Percentiles rank a stretch among this genome's conserved stretches.
Conservation (phyloP, 2,113 vertebrate genomes). For the Lasiurus borealis region DNA sequence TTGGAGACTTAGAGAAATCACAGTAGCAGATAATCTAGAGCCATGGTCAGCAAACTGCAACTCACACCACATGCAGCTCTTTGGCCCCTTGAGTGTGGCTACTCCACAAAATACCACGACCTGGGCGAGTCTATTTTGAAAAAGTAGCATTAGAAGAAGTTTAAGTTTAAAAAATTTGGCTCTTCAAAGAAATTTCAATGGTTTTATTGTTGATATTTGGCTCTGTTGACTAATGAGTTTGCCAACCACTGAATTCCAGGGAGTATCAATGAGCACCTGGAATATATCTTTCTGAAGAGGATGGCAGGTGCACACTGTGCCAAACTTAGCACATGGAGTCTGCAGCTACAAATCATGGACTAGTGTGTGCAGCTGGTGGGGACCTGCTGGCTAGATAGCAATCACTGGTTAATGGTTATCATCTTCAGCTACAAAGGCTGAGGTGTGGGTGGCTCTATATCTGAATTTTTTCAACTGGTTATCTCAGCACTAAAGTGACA, state of each 20-base stretch:
- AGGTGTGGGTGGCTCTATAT: conserved; percentile 1
- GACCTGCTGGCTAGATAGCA: neutral
- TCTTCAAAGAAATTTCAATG: too few relatives aligned
- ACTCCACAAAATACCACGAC: too few relatives aligned
- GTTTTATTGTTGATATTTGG: too few relatives aligned
- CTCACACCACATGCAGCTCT: too few relatives aligned
- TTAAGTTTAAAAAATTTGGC: too few relatives aligned
- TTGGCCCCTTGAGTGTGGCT: too few relatives aligned
- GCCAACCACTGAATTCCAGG: neutral
- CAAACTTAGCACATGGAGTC: neutral
- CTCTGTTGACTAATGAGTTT: too few relatives aligned
- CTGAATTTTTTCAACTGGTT: neutral
- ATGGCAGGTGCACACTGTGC: neutral
- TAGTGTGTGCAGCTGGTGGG: neutral
- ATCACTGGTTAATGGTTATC: conserved; percentile 5
- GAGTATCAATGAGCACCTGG: neutral
- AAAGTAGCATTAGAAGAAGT: too few relatives aligned
- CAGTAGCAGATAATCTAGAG: neutral
- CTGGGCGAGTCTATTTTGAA: too few relatives aligned
- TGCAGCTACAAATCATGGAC: neutral
- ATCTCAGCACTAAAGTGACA: conserved; percentile 24
- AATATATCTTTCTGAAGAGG: conserved; percentile 42
- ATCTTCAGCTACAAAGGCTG: conserved; percentile 49
- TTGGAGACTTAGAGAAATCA: conserved; percentile 40
- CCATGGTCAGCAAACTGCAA: too few relatives aligned